phyloP scores from a whole-genome alignment of 2,888 invertebrate genomes.

The Troglohyphantes excavatus region DNA sequence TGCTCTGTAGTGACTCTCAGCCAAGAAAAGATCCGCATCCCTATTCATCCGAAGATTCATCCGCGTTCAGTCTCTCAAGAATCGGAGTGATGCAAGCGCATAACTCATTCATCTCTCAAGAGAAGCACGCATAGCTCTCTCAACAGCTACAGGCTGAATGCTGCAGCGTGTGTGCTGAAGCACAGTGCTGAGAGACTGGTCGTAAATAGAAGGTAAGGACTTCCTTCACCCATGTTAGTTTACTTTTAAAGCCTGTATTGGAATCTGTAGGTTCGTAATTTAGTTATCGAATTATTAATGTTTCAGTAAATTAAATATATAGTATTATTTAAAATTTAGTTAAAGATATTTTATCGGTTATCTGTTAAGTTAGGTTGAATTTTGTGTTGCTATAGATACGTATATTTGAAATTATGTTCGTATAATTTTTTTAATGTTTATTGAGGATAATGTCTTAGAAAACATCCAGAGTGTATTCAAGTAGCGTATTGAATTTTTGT shows the following conservation, averaged over 20 bases:
- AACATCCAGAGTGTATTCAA: no score
- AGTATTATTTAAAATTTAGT: no score
- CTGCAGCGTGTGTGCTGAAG: constrained; percentile 2
- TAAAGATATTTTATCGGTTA: no score
- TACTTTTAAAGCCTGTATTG: not conserved
- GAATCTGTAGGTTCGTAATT: not conserved
- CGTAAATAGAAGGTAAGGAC: not conserved
- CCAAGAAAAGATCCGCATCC: constrained; percentile 19
- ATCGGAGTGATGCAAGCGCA: constrained; percentile 17
- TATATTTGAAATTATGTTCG: no score
- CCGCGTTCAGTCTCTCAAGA: not conserved
- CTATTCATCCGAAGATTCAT: constrained; percentile 10
- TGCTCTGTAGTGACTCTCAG: not conserved
- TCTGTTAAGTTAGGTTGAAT: no score
- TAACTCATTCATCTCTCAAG: constrained; percentile 21
- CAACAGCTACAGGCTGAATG: not conserved
- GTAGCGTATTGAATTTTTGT: no score
- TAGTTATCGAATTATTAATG: no score
- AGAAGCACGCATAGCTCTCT: constrained; percentile 13
- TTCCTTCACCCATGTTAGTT: not conserved
- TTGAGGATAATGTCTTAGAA: no score
- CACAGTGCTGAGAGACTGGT: not conserved
- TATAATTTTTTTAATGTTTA: no score
- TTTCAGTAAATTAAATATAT: no score
- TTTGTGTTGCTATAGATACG: no score